Evolutionary conservation across 2,113 vertebrate genomes (phyloP), one percentile per base, ranked within the genome.

Genomic region (Prionailurus bengalensis): DNA sequence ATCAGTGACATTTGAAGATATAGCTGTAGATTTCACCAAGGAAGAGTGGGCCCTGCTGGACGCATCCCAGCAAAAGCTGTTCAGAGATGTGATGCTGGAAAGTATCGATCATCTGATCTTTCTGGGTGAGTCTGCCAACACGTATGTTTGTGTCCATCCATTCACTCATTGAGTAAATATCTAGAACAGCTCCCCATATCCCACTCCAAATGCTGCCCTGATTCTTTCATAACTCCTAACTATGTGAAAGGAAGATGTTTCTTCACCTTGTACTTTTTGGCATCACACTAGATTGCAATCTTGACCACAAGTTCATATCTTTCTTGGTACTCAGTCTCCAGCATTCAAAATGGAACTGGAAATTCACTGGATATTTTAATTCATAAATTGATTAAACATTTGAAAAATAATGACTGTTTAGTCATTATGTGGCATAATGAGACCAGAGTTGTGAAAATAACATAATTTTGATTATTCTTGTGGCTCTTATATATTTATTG

Each of bases 1-100:
- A 61, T 51, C 66, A 51, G 66, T 87, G 92, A 79, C 73, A 0
- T 55, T 94, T 45, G 83, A 55, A 87, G 92, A 94, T 87, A 45
- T 94, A 42, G n/a, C n/a, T 10, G 4, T 94, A 42, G n/a, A 42
- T 6, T 94, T 87, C 48, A 94, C 73, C 45, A 45, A 87, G 29
- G 92, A 94, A 36, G 92, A 80, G 36, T 94, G 84, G 92, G 74
- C 74, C 29, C 84, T 94, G 7, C 36, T 94, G 36, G 45, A 70
- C 73, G 15, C 15, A 19, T 70, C 73, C 45, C 92, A 94, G 63
- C 45, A 51, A 31, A 70, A 48, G n/a, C 74, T 88, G 9, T 80
- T 48, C 84, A 88, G 74, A 70, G 74, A 79, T 0, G 74, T 94
- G 84, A 87, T 80, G 73, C 73, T 80, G 23, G 92, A 94, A 10